Evolutionary conservation across 2,888 invertebrate species (phyloP).

Genomic region (Callimorpha dominula): DNA sequence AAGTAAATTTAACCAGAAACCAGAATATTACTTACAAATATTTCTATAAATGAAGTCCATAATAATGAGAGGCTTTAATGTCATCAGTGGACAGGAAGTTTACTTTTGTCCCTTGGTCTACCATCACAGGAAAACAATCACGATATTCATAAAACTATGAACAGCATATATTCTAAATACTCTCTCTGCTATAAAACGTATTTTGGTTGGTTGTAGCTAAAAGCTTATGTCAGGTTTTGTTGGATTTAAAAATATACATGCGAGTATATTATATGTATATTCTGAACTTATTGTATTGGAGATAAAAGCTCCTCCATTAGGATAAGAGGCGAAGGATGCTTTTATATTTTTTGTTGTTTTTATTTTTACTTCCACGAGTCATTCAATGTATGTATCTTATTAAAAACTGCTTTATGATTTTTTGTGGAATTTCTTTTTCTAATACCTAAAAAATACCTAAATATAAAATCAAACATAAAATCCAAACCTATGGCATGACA

Average conservation of each 20-base stretch:
- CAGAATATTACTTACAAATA: no score
- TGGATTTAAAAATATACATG: constrained; percentile 6
- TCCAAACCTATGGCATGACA: not conserved
- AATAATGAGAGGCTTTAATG: no score
- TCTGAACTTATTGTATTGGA: constrained; percentile 8
- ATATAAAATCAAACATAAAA: not conserved
- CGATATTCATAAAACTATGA: not conserved
- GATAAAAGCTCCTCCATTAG: constrained; percentile 7
- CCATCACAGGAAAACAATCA: no score
- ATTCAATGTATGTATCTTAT: not conserved
- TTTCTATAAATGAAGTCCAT: no score
- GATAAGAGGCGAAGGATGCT: constrained; percentile 6
- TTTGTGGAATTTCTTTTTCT: no score
- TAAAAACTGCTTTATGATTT: not conserved
- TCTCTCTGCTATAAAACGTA: not conserved
- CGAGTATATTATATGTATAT: not conserved
- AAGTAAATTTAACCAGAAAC: no score
- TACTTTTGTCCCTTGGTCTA: no score
- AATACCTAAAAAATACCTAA: not conserved
- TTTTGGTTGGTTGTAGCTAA: not conserved
- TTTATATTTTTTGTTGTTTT: not conserved
- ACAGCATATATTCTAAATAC: not conserved
- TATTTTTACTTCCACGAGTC: not conserved
- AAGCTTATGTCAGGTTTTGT: constrained; percentile 1
- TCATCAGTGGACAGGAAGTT: no score